Base-by-base conservation (phyloP, 2,888 invertebrate genomes). In the Lasioglossum malachurum region DNA sequence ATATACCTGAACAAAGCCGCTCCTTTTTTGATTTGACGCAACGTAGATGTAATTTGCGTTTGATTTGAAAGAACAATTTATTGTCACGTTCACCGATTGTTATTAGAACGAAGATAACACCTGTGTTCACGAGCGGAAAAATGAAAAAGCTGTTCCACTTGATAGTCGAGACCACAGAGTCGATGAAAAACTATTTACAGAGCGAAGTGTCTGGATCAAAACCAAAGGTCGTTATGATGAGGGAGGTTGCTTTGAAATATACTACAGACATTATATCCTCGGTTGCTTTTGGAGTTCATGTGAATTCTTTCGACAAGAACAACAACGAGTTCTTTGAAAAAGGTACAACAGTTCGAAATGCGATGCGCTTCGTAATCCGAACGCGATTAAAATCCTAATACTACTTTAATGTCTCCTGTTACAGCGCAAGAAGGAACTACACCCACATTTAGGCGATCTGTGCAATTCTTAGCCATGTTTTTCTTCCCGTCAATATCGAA, bases 51-150 rank as follows among this genome's bases (percentile, higher is more conserved):
- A 49, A 16, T 49, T 49, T n/a, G 53, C 8, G n/a, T n/a, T 23
- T 53, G 1, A 23, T 23, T n/a, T 53, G 53, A 53, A 10, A 10
- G 3, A 53, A 23, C 10, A 3, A 23, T 53, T 53, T 10, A 53
- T n/a, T 53, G 1, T 53, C 10, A 53, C 2, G n/a, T 53, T n/a
- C 23, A 0, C 57, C n/a, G 4, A 57, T 57, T 31, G 8, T 67
- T 5, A 10, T 74, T 53, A 91, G 91, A 60, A 89, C 94, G 0
- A 96, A 96, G 90, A 83, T 96, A 74, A 95, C 96, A 0, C 96
- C 96, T 0, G 95, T 96, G 0, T 97, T 96, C 90, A 96, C 96
- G 0, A 95, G 96, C 0, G 96, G 96, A 38, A 97, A 96, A 92
- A 92, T 96, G 53, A 96, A 96, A 90, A 94, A 91, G 71, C 95